phyloP scores from a whole-genome alignment of 2,113 vertebrate genomes.

The Rattus rattus region DNA sequence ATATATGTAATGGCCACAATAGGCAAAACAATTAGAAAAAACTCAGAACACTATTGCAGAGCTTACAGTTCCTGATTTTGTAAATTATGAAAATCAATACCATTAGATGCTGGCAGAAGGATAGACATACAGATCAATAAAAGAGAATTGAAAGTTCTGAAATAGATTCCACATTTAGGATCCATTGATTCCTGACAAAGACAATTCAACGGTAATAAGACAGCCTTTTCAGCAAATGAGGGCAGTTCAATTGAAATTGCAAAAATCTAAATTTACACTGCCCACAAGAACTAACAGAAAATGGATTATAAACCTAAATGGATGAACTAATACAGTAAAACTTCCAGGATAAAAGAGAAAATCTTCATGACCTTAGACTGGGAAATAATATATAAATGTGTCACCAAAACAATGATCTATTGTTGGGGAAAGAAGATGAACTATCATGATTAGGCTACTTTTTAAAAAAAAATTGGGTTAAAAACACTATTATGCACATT shows the following conservation, averaged over 20 bases:
- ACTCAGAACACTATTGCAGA: background rate
- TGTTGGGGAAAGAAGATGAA: background rate
- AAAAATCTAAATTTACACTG: slow-evolving; percentile 39
- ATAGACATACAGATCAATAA: background rate
- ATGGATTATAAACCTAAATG: background rate
- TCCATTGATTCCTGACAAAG: slow-evolving; percentile 44
- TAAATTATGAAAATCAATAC: slow-evolving; percentile 32
- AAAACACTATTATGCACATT: slow-evolving; percentile 16
- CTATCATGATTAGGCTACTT: background rate
- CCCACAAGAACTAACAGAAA: slow-evolving; percentile 32
- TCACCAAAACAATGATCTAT: background rate
- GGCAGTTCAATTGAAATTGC: background rate
- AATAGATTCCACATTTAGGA: slow-evolving; percentile 41
- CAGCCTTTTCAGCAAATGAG: slow-evolving; percentile 42
- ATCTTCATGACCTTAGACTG: slow-evolving; percentile 13
- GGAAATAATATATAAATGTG: background rate
- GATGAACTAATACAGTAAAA: background rate
- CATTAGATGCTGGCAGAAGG: background rate
- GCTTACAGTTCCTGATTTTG: background rate
- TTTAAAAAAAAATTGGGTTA: background rate
- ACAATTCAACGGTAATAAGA: slow-evolving; percentile 8
- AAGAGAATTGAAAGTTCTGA: slow-evolving; percentile 5
- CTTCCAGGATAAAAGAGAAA: background rate
- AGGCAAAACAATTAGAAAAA: slow-evolving; percentile 22
- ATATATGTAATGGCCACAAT: background rate